phyloP scores from a whole-genome alignment of 2,113 vertebrate genomes.

The Spheniscus mendiculus region DNA sequence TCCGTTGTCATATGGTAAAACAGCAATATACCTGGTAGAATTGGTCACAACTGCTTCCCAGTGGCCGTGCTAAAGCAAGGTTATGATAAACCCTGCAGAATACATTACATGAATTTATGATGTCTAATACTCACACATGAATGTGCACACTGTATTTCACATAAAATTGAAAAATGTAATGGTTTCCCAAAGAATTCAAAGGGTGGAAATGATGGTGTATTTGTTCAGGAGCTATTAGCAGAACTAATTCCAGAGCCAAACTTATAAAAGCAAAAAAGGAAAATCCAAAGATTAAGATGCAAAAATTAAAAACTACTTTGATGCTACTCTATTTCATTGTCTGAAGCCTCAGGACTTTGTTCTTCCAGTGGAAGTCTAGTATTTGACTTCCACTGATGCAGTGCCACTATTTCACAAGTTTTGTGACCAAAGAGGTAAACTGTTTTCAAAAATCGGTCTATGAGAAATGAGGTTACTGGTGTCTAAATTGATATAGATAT shows the following conservation, averaged over 20 bases:
- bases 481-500: background rate
- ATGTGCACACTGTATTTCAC: background rate
- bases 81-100: background rate
- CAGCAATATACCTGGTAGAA: background rate
- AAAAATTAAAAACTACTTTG: background rate
- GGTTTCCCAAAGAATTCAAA: background rate
- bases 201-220: background rate
- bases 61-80: background rate
- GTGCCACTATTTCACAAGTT: background rate
- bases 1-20: background rate
- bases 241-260: background rate
- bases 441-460: background rate
- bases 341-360: background rate
- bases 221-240: background rate
- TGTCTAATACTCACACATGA: background rate
- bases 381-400: background rate
- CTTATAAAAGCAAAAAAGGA: background rate
- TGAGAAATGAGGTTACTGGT: background rate
- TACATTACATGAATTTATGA: background rate
- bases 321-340: background rate
- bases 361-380: too few relatives aligned
- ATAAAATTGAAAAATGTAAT: background rate
- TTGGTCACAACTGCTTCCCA: background rate
- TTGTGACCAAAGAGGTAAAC: background rate
- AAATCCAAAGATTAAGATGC: background rate